Percentiles rank a stretch among this genome's conserved stretches.
Evolutionary conservation across 2,888 invertebrate species (phyloP).

Genomic region (Digitonthophagus gazella): DNA sequence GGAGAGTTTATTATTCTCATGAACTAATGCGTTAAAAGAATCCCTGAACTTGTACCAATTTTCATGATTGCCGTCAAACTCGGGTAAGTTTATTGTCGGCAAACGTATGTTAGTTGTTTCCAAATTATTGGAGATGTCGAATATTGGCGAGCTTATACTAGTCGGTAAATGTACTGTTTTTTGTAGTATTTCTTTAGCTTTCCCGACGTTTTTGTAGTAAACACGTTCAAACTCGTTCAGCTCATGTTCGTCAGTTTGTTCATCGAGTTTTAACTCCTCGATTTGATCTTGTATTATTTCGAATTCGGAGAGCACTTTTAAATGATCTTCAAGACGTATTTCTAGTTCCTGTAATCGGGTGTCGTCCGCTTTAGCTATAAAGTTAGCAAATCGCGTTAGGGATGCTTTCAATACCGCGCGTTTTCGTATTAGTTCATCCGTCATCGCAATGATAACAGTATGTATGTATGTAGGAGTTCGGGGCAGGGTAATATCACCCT

Average conservation of each 20-base stretch:
- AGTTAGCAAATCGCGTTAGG: conserved; percentile 4
- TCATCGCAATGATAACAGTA: not conserved
- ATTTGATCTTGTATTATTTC: not conserved
- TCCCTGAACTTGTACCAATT: conserved; percentile 17
- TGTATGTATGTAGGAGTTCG: too few species aligned
- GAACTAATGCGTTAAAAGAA: conserved; percentile 10
- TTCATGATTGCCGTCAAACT: conserved; percentile 15
- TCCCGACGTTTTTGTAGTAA: not conserved
- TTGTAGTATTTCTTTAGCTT: not conserved
- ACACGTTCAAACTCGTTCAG: not conserved
- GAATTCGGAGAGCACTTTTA: not conserved
- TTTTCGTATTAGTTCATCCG: not conserved
- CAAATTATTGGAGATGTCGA: not conserved
- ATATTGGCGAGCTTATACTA: not conserved
- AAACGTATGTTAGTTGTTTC: not conserved
- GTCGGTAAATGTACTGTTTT: not conserved
- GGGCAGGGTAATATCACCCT: too few species aligned
- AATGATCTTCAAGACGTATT: not conserved
- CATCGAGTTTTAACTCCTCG: not conserved
- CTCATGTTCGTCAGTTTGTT: not conserved
- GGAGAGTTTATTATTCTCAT: not conserved
- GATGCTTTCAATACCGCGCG: conserved; percentile 1
- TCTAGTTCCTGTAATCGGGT: not conserved
- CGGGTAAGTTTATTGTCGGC: conserved; percentile 14
- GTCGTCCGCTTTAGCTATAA: not conserved